These are phyloP conservation scores for Stratiomys singularior DNA, from an alignment of 2,888 invertebrate species.

Conservation along the genomic window DNA sequence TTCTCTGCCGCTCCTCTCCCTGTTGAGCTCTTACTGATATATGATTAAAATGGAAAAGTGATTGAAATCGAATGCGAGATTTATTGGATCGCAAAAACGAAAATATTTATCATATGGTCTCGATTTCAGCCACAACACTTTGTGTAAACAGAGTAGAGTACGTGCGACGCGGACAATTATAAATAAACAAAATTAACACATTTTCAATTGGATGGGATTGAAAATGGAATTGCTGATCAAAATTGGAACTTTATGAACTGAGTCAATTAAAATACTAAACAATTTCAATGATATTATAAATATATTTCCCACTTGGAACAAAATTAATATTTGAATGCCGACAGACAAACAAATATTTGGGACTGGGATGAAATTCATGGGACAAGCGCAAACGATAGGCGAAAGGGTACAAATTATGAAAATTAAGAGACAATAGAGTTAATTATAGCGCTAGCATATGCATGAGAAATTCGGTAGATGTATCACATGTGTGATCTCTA, in stretches of 20 bases:
- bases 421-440: not conserved
- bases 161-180: not conserved
- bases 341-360: too few relatives aligned
- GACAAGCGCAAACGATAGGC: too few relatives aligned
- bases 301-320: too few relatives aligned
- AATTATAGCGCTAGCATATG: not conserved
- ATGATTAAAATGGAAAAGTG: too few relatives aligned
- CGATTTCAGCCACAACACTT: not conserved
- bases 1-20: too few relatives aligned
- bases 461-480: too few relatives aligned
- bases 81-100: not conserved
- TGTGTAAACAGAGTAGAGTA: not conserved
- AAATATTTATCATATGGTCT: not conserved
- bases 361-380: too few relatives aligned
- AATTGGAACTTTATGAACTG: too few relatives aligned
- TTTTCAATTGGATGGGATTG: not conserved
- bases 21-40: too few relatives aligned
- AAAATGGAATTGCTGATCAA: not conserved
- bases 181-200: conserved; percentile 11
- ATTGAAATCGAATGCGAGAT: not conserved
- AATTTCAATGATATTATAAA: not conserved
- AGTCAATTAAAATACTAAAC: conserved; percentile 3
- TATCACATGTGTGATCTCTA: conserved; percentile 8
- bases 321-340: too few relatives aligned
- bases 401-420: not conserved